Evolutionary conservation across 2,797 vertebrate genomes (phyloP).

Genomic region (Cheirogaleus major): DNA sequence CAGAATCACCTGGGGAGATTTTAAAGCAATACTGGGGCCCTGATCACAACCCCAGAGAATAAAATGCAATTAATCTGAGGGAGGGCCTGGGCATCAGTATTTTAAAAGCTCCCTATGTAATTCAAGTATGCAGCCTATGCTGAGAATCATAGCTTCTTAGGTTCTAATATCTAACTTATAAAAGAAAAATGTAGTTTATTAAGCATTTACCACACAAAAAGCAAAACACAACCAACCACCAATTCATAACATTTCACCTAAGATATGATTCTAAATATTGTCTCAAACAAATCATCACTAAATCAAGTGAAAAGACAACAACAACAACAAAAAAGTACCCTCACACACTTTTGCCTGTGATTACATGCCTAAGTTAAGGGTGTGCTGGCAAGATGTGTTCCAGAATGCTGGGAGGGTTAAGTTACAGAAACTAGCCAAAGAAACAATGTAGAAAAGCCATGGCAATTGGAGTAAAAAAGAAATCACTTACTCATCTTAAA

Average conservation of each 20-base stretch:
- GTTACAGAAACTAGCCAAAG: neutral
- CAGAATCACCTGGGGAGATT: neutral
- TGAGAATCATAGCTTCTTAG: neutral
- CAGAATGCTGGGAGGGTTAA: neutral
- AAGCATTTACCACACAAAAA: neutral
- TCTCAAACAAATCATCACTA: neutral
- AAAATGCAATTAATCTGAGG: neutral
- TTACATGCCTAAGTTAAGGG: neutral
- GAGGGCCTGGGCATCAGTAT: neutral
- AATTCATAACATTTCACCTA: neutral
- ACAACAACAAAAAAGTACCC: neutral
- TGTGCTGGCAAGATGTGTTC: neutral
- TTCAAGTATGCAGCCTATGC: neutral
- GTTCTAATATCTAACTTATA: neutral
- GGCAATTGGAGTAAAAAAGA: neutral
- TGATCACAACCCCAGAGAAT: neutral
- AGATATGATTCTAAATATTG: neutral
- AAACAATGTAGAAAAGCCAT: neutral
- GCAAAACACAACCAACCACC: neutral
- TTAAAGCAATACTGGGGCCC: neutral
- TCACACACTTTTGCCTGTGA: neutral
- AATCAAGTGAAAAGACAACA: neutral
- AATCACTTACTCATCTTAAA: neutral
- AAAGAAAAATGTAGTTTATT: neutral
- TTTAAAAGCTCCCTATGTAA: slow-evolving; percentile 28